A percentile compares a stretch with the other conserved stretches of the same genome.
Conservation (phyloP, 2,797 vertebrate genomes). For the Parauchenoglanis punctatus region DNA sequence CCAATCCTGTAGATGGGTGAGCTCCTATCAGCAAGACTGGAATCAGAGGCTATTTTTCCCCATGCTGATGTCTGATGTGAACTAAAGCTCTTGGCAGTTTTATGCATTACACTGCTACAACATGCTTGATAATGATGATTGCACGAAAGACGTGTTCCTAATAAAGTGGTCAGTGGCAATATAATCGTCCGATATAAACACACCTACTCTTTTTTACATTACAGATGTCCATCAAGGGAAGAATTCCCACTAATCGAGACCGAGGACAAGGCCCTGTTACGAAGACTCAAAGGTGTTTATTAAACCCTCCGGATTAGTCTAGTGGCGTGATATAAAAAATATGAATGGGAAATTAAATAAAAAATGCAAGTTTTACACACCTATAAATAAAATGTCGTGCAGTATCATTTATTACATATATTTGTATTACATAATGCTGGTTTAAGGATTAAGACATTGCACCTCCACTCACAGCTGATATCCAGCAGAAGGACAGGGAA, state of each 20-base stretch:
- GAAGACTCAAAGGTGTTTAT: conserved; percentile 74
- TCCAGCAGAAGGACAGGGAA: conserved; percentile 77
- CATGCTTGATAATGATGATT: background rate
- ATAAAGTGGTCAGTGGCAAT: background rate
- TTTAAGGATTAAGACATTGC: background rate
- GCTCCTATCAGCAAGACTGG: background rate
- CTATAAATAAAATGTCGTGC: background rate
- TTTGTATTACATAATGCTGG: background rate
- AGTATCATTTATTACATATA: background rate
- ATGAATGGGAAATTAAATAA: background rate
- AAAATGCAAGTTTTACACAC: background rate
- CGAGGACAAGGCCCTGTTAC: conserved; percentile 75
- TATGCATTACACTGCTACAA: too few species aligned
- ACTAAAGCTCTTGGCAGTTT: background rate
- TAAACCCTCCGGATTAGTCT: background rate
- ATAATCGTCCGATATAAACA: background rate
- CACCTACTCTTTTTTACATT: conserved; percentile 3
- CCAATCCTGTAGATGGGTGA: background rate
- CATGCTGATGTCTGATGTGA: background rate
- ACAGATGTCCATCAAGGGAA: conserved; percentile 80
- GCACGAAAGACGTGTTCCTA: background rate
- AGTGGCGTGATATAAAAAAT: background rate
- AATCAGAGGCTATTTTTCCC: background rate
- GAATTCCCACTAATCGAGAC: conserved; percentile 84
- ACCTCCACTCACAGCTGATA: conserved; percentile 66